A percentile compares a stretch with the other conserved stretches of the same genome.
phyloP scores from a whole-genome alignment of 2,797 vertebrate species.

The Helicolenus hilgendorfi region DNA sequence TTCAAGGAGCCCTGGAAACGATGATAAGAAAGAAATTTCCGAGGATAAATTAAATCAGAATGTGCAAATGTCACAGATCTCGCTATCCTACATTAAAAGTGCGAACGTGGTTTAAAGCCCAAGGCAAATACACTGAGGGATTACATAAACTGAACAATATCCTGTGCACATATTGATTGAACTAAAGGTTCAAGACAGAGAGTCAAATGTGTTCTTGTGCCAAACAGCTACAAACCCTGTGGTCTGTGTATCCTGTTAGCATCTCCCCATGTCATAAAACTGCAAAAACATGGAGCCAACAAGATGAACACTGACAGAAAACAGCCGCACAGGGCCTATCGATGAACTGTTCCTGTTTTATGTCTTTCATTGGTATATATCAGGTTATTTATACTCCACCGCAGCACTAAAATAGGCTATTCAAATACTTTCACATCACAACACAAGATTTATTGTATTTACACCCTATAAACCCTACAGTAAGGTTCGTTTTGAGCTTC shows the following conservation, averaged over 20 bases:
- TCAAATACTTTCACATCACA: background rate
- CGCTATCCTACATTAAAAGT: background rate
- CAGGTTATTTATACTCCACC: background rate
- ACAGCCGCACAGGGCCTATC: background rate
- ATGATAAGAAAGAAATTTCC: no score
- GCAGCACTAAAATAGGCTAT: background rate
- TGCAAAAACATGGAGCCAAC: background rate
- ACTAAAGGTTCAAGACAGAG: background rate
- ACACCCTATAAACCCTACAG: background rate
- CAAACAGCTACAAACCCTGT: background rate
- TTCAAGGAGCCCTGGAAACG: no score
- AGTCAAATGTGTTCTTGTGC: background rate
- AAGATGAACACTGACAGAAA: background rate
- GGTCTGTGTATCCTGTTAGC: background rate
- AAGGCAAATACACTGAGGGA: background rate
- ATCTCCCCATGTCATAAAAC: background rate
- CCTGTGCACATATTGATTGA: background rate
- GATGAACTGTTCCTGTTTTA: background rate
- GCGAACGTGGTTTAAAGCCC: background rate
- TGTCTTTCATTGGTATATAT: background rate
- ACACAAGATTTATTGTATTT: background rate
- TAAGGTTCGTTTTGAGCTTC: background rate
- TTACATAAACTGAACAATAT: background rate
- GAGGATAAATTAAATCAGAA: background rate
- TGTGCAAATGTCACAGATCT: background rate